These are phyloP conservation scores for Fukomys damarensis DNA, from an alignment of 2,113 vertebrate genomes.

Conservation along the genomic window DNA sequence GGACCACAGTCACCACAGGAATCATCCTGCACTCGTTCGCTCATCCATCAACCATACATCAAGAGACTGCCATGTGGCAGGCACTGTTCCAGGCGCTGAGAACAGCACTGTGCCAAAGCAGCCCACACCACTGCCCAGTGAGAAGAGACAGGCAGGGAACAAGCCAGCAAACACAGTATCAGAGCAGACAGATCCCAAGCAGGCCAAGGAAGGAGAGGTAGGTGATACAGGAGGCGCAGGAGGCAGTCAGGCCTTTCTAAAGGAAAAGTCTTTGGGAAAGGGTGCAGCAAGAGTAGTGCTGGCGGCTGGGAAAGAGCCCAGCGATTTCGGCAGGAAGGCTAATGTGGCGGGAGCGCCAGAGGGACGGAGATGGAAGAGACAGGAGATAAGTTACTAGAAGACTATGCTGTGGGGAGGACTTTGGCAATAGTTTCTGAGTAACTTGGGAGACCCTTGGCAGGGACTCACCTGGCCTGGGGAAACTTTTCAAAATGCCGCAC, in stretches of 20 bases:
- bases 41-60: neutral
- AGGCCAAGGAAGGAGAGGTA: neutral
- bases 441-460: neutral
- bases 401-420: neutral
- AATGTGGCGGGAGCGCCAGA: neutral
- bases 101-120: accelerated
- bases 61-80: neutral
- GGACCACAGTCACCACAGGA: neutral
- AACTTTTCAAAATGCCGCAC: neutral
- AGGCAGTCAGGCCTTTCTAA: neutral
- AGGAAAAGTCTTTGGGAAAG: neutral
- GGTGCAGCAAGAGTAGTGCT: neutral
- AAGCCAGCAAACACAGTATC: neutral
- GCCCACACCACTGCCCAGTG: accelerated
- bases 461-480: neutral
- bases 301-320: accelerated
- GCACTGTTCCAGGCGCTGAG: neutral
- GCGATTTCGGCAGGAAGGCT: neutral
- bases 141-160: neutral
- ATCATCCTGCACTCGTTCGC: no score
- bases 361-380: neutral
- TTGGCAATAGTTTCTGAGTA: neutral
- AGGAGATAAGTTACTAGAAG: neutral
- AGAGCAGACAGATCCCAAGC: neutral
- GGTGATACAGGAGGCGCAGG: accelerated